Conservation (phyloP, 2,888 invertebrate species). For the Globia sparganii region DNA sequence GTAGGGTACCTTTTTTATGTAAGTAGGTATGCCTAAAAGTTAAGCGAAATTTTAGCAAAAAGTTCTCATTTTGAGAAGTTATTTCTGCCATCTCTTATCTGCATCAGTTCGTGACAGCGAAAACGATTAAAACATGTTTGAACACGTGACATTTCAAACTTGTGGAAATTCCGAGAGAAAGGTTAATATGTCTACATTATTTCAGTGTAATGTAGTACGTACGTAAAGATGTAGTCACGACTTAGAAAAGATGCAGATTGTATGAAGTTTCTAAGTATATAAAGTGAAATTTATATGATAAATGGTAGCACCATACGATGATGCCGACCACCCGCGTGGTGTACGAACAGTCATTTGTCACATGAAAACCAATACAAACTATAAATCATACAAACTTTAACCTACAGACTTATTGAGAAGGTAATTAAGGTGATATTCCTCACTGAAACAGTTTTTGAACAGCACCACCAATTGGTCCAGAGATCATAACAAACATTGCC, state of each 20-base stretch:
- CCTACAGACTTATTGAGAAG: constrained; percentile 27
- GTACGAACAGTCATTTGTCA: constrained; percentile 80
- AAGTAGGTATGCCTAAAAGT: constrained; percentile 2
- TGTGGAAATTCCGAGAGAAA: constrained; percentile 78
- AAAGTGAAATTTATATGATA: constrained; percentile 85
- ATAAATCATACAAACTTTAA: not conserved
- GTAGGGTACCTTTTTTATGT: constrained; percentile 25
- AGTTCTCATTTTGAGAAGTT: constrained; percentile 21
- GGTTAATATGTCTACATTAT: constrained; percentile 76
- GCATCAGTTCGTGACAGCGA: constrained; percentile 69
- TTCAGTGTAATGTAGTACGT: constrained; percentile 48
- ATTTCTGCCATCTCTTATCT: constrained; percentile 50
- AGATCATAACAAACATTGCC: constrained; percentile 60
- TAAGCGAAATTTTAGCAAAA: constrained; percentile 41
- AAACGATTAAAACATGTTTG: constrained; percentile 66
- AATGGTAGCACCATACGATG: constrained; percentile 75
- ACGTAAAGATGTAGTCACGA: constrained; percentile 72
- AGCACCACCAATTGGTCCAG: constrained; percentile 17
- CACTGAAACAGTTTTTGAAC: not conserved
- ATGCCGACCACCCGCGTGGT: constrained; percentile 81
- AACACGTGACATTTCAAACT: constrained; percentile 76
- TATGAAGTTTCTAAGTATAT: constrained; percentile 66
- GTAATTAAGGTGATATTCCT: constrained; percentile 42
- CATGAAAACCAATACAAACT: constrained; percentile 65
- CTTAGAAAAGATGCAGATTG: constrained; percentile 71